phyloP scores from a whole-genome alignment of 2,888 invertebrate genomes.

The Parnassius smintheus region DNA sequence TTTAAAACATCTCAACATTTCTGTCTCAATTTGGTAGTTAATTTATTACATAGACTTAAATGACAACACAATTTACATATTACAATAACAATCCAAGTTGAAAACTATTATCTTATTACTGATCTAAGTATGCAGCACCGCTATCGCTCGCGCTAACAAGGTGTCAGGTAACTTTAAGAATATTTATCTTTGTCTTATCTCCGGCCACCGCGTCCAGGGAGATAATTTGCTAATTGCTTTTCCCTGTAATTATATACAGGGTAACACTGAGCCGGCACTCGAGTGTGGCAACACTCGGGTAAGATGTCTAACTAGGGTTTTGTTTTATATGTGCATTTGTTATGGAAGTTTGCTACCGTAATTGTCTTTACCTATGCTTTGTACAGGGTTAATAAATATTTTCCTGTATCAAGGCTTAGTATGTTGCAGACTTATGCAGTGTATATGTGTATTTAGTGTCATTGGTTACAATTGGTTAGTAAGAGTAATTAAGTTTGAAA shows the following conservation, averaged over 20 bases:
- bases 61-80: constrained; percentile 18
- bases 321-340: constrained; percentile 29
- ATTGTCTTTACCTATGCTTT: constrained; percentile 12
- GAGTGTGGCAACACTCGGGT: constrained; percentile 27
- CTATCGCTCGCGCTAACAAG: constrained; percentile 44
- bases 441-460: too few relatives aligned
- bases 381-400: not conserved
- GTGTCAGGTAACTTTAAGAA: constrained; percentile 65
- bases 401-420: too few relatives aligned
- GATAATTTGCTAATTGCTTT: constrained; percentile 75
- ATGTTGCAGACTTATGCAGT: too few relatives aligned
- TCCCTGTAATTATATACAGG: constrained; percentile 67
- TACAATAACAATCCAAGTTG: constrained; percentile 18
- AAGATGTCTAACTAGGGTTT: constrained; percentile 26
- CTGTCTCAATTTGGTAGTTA: not conserved
- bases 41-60: constrained; percentile 14
- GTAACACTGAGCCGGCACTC: constrained; percentile 32
- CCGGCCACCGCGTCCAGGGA: constrained; percentile 38
- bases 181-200: constrained; percentile 69
- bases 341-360: constrained; percentile 22
- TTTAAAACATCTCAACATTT: constrained; percentile 1
- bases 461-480: too few relatives aligned
- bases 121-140: constrained; percentile 13
- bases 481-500: too few relatives aligned
- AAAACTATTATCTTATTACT: constrained; percentile 12